These are phyloP conservation scores for Notocelia uddmanniana DNA, from an alignment of 2,888 invertebrate genomes.

Conservation along the genomic window DNA sequence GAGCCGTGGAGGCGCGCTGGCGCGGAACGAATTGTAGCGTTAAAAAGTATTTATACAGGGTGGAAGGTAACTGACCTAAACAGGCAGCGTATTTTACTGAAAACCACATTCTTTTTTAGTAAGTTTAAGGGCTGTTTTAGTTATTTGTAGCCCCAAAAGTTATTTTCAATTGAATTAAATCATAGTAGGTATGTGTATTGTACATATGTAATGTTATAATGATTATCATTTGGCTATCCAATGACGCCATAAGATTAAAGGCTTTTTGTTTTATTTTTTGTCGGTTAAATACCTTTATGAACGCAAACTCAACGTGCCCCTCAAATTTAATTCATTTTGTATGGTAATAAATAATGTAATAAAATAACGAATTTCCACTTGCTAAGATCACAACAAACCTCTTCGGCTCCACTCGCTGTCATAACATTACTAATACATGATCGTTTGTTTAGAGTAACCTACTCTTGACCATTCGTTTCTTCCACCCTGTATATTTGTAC, in stretches of 20 bases:
- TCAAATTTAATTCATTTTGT: not conserved
- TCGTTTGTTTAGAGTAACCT: not conserved
- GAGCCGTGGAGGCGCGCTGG: slow-evolving; percentile 69
- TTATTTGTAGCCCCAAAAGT: too few relatives aligned
- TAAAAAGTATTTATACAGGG: slow-evolving; percentile 9
- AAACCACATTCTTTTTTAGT: too few relatives aligned
- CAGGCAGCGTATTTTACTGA: too few relatives aligned
- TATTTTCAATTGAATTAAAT: too few relatives aligned
- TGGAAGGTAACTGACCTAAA: not conserved
- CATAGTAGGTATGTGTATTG: too few relatives aligned
- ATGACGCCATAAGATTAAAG: too few relatives aligned
- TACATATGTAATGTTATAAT: too few relatives aligned
- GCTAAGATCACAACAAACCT: too few relatives aligned
- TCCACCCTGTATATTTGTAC: not conserved
- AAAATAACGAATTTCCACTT: too few relatives aligned
- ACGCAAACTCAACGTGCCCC: not conserved
- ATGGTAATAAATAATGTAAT: too few relatives aligned
- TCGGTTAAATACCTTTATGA: not conserved
- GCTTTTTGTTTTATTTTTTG: not conserved
- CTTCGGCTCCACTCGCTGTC: not conserved
- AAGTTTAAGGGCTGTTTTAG: too few relatives aligned
- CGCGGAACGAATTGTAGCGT: slow-evolving; percentile 60
- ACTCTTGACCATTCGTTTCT: not conserved
- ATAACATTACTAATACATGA: not conserved
- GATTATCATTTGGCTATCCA: too few relatives aligned